phyloP scores from a whole-genome alignment of 2,888 invertebrate genomes.

The Mesorhabditis sp. region DNA sequence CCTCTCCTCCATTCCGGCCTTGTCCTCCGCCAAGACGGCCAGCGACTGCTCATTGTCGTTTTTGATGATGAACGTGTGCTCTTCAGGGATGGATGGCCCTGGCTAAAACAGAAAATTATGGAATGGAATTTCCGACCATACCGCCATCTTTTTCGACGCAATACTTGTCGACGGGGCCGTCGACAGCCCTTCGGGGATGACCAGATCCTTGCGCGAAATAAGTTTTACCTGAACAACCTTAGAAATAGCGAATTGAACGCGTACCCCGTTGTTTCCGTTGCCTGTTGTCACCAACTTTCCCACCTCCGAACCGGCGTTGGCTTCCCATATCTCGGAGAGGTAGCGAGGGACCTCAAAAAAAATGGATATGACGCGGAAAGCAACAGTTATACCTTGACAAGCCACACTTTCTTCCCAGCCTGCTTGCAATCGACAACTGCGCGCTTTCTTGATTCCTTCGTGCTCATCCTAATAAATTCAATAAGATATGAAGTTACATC shows the following conservation, averaged over 20 bases:
- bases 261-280: conserved; percentile 13
- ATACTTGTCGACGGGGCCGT: not conserved
- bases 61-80: conserved; percentile 14
- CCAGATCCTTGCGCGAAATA: not conserved
- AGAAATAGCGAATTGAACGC: no score
- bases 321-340: conserved; percentile 20
- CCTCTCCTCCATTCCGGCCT: conserved; percentile 39
- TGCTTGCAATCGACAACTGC: conserved; percentile 40
- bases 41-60: conserved; percentile 37
- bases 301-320: conserved; percentile 17
- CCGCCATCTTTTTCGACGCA: conserved; percentile 2
- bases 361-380: not conserved
- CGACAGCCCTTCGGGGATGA: not conserved
- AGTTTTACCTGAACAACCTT: conserved; percentile 11
- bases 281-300: conserved; percentile 13
- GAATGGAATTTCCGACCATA: not conserved
- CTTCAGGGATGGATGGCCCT: conserved; percentile 9
- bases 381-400: conserved; percentile 41
- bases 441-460: not conserved
- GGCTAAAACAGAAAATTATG: conserved; percentile 3
- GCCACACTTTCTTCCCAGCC: conserved; percentile 49
- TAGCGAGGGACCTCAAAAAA: conserved; percentile 15
- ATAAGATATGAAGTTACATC: not conserved
- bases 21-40: conserved; percentile 52
- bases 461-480: not conserved